Percentiles rank a stretch among this genome's conserved stretches.
Conservation (phyloP, 2,797 vertebrate species). For the Oryzias dopingdopingensis region DNA sequence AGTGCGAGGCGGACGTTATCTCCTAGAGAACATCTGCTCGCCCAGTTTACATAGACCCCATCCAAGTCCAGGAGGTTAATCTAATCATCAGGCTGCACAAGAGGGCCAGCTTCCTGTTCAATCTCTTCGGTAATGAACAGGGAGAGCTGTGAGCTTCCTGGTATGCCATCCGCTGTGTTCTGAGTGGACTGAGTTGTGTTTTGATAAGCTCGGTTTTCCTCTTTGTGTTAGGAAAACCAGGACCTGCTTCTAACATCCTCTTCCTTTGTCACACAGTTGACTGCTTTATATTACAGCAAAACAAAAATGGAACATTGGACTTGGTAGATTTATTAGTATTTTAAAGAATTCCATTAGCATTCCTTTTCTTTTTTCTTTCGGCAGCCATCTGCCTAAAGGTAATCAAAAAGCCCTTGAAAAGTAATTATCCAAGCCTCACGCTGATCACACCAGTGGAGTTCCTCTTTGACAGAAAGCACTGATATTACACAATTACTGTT, state of each 20-base stretch:
- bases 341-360: conserved; percentile 7
- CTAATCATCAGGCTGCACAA: conserved; percentile 78
- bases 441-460: conserved; percentile 26
- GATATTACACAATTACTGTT: conserved; percentile 44
- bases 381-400: conserved; percentile 12
- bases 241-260: conserved; percentile 63
- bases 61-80: conserved; percentile 77
- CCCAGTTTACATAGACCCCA: conserved; percentile 71
- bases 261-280: conserved; percentile 59
- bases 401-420: conserved; percentile 24
- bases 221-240: conserved; percentile 26
- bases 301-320: conserved; percentile 16
- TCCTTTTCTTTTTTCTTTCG: conserved; percentile 2
- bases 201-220: conserved; percentile 74
- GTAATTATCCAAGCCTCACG: conserved; percentile 9
- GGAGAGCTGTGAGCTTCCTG: conserved; percentile 80
- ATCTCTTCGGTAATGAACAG: conserved; percentile 75
- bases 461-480: conserved; percentile 18
- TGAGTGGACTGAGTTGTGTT: conserved; percentile 78
- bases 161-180: conserved; percentile 71
- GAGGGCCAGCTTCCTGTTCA: conserved; percentile 81
- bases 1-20: conserved; percentile 73
- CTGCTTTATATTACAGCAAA: conserved; percentile 18
- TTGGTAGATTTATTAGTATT: conserved; percentile 16
- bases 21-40: conserved; percentile 82